phyloP scores from a whole-genome alignment of 1,140 invertebrate species.

The Spodoptera litura region DNA sequence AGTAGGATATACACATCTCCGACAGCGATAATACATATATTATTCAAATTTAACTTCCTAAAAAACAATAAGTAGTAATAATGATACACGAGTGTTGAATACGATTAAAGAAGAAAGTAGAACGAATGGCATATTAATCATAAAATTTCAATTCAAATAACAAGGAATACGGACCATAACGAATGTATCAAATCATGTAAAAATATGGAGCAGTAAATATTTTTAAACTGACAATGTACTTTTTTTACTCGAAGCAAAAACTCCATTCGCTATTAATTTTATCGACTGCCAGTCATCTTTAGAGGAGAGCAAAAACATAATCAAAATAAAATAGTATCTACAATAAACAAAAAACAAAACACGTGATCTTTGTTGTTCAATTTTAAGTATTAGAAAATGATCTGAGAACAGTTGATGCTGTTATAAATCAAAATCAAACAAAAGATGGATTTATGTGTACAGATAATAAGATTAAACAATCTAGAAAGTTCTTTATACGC shows the following conservation, averaged over 20 bases:
- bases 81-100: too few species aligned
- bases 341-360: constrained; percentile 24
- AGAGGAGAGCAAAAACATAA: constrained; percentile 46
- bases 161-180: constrained; percentile 23
- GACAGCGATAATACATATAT: too few species aligned
- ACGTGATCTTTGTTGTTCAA: constrained; percentile 23
- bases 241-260: constrained; percentile 36
- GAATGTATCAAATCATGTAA: constrained; percentile 8
- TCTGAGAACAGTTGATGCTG: neutral
- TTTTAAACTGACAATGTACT: constrained; percentile 2
- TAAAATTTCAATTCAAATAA: neutral
- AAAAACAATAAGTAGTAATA: too few species aligned
- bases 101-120: too few species aligned
- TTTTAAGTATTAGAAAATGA: neutral
- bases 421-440: neutral
- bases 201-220: constrained; percentile 24
- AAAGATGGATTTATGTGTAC: too few species aligned
- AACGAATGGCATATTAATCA: too few species aligned
- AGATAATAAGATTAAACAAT: too few species aligned
- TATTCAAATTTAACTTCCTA: too few species aligned
- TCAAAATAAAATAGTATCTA: constrained; percentile 42
- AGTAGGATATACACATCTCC: too few species aligned
- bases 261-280: constrained; percentile 55
- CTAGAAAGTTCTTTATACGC: too few species aligned
- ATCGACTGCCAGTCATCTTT: constrained; percentile 49